Evolutionary conservation across 1,140 invertebrate species (phyloP).

Genomic region (Sitobion miscanthi): DNA sequence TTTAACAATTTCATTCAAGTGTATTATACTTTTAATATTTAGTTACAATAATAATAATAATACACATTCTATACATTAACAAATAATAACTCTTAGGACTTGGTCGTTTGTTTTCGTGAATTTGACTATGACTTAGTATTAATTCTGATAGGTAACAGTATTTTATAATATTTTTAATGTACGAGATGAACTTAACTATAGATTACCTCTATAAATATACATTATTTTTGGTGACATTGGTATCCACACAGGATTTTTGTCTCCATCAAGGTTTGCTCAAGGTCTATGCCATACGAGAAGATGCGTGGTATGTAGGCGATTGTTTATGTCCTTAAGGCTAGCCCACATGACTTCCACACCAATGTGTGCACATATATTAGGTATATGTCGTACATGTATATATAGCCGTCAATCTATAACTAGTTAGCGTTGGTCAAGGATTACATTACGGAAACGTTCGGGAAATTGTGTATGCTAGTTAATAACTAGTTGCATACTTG

Average conservation of each 20-base stretch:
- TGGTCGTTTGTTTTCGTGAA: not conserved
- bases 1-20: not conserved
- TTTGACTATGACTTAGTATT: not conserved
- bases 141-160: not conserved
- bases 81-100: not conserved
- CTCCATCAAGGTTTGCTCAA: constrained; percentile 40
- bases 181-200: not conserved
- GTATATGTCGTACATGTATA: not conserved
- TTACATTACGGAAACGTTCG: constrained; percentile 12
- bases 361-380: not conserved
- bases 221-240: not conserved
- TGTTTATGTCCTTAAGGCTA: constrained; percentile 27
- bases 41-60: not conserved
- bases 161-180: not conserved
- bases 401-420: constrained; percentile 3
- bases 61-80: not conserved
- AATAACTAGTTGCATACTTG: not conserved
- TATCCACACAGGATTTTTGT: not conserved
- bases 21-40: not conserved
- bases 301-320: constrained; percentile 50
- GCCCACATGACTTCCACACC: constrained; percentile 45
- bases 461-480: not conserved
- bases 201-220: not conserved
- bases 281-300: constrained; percentile 51
- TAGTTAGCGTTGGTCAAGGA: constrained; percentile 50